phyloP scores from a whole-genome alignment of 2,797 vertebrate species.

The Coregonus ussuriensis region DNA sequence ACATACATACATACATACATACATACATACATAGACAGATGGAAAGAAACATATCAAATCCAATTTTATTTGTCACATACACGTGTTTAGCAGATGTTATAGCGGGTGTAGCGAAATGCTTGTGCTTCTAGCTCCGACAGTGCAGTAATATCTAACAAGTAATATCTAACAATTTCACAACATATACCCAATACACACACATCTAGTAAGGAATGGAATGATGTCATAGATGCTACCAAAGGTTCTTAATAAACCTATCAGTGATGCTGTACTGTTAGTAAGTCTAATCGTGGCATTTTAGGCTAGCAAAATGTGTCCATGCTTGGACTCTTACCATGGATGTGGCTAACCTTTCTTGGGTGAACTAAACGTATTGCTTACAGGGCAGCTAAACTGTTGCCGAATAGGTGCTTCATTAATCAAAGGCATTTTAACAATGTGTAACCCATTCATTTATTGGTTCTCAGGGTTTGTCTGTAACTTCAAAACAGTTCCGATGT shows the following conservation, averaged over 20 bases:
- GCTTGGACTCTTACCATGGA: background rate
- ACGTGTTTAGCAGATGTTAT: no score
- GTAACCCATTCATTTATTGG: background rate
- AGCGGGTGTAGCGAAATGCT: no score
- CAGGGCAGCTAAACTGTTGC: background rate
- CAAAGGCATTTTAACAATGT: background rate
- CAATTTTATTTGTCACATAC: no score
- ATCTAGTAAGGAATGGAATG: no score
- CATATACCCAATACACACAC: no score
- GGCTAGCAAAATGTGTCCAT: background rate
- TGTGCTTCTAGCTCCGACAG: no score
- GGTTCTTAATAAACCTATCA: background rate
- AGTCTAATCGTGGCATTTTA: background rate
- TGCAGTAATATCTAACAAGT: no score
- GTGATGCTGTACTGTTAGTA: background rate
- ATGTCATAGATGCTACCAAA: background rate
- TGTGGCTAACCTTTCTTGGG: background rate
- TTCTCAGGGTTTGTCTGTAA: background rate
- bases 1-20: no score
- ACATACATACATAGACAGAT: slow-evolving; percentile 58
- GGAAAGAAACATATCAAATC: no score
- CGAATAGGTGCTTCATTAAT: background rate
- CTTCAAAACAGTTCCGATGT: slow-evolving; percentile 34
- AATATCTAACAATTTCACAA: no score
- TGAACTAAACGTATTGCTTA: background rate